Conservation (phyloP, 2,113 vertebrate species). For the Sitta europaea region DNA sequence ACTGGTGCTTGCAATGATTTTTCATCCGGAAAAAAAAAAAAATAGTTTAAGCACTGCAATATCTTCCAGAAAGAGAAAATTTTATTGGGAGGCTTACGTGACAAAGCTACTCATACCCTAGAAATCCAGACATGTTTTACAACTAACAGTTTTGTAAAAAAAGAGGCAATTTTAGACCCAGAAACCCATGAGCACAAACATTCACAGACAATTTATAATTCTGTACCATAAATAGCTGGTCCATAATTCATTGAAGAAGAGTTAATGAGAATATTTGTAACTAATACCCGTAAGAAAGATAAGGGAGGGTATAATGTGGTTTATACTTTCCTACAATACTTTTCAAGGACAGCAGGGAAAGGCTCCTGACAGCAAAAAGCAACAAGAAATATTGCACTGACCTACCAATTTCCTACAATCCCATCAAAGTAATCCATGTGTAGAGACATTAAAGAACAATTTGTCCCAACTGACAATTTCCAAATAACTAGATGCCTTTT, state of each 20-base stretch:
- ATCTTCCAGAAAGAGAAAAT: neutral
- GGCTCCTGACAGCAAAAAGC: constrained; percentile 71
- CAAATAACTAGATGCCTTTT: constrained; percentile 79
- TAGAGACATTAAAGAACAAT: constrained; percentile 73
- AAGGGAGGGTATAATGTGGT: constrained; percentile 65
- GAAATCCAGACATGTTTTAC: neutral
- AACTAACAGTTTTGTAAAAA: neutral
- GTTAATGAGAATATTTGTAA: constrained; percentile 77
- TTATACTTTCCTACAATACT: constrained; percentile 58
- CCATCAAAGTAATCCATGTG: constrained; percentile 74
- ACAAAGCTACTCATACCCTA: neutral
- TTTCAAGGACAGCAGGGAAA: constrained; percentile 72
- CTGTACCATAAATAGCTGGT: constrained; percentile 62
- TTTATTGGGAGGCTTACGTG: neutral
- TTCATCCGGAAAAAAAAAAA: neutral
- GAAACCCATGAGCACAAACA: neutral
- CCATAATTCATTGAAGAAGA: constrained; percentile 68
- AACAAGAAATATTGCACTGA: constrained; percentile 76
- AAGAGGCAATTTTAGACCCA: constrained; percentile 27
- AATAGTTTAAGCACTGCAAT: neutral
- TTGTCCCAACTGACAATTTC: constrained; percentile 74
- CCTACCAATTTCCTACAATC: constrained; percentile 69
- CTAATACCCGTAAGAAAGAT: constrained; percentile 75
- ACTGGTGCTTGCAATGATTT: neutral
- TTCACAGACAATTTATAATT: constrained; percentile 68